Conservation (phyloP, 2,888 invertebrate species). For the Carabus problematicus region DNA sequence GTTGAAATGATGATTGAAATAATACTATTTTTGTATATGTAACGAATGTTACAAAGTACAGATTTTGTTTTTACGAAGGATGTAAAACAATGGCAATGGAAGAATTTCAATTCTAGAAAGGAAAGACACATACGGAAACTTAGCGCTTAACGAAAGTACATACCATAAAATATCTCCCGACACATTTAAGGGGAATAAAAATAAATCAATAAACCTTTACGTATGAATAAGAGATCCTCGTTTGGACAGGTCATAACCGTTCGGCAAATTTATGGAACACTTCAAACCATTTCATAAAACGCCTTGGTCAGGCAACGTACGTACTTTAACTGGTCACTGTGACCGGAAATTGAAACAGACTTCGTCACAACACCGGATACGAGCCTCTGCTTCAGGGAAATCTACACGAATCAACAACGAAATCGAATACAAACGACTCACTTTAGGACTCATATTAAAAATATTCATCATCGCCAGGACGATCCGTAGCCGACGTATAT, state of each 20-base stretch:
- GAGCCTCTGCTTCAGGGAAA: too few relatives aligned
- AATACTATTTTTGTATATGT: too few relatives aligned
- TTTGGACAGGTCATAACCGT: conserved; percentile 28
- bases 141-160: too few relatives aligned
- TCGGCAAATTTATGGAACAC: conserved; percentile 36
- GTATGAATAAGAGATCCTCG: conserved; percentile 27
- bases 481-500: too few relatives aligned
- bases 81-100: too few relatives aligned
- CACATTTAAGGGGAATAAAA: conserved; percentile 16
- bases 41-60: too few relatives aligned
- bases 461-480: background rate
- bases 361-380: conserved; percentile 1
- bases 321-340: background rate
- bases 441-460: background rate
- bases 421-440: conserved; percentile 11
- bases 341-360: conserved; percentile 15
- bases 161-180: too few relatives aligned
- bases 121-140: too few relatives aligned
- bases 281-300: conserved; percentile 35
- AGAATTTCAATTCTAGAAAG: too few relatives aligned
- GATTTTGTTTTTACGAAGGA: too few relatives aligned
- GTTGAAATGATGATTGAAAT: too few relatives aligned
- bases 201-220: conserved; percentile 31
- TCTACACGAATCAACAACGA: background rate
- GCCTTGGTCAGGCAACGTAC: conserved; percentile 6